Evolutionary conservation across 2,113 vertebrate genomes (phyloP).

Genomic region (Megaleporinus macrocephalus): DNA sequence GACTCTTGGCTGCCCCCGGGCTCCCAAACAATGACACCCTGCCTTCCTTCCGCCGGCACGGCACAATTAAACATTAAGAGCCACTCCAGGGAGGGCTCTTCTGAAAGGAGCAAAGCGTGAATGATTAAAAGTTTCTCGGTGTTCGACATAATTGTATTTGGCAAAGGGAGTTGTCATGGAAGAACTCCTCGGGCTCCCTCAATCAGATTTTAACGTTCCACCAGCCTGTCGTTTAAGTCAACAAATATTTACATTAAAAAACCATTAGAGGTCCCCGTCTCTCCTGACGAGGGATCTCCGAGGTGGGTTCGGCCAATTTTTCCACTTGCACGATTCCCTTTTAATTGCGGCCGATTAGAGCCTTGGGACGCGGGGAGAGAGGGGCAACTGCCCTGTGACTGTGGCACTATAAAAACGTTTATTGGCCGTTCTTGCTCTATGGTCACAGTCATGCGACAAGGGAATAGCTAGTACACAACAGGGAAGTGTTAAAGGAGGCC

Average conservation of each 20-base stretch:
- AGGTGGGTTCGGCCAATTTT: constrained; percentile 58
- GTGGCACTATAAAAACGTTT: constrained; percentile 66
- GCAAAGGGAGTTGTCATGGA: constrained; percentile 47
- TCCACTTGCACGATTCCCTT: constrained; percentile 50
- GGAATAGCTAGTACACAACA: constrained; percentile 59
- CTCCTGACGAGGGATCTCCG: constrained; percentile 53
- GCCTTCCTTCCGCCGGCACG: constrained; percentile 19
- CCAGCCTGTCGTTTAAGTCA: constrained; percentile 62
- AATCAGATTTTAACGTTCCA: constrained; percentile 67
- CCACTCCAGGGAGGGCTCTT: constrained; percentile 46
- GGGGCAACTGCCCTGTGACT: constrained; percentile 61
- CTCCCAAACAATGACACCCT: constrained; percentile 38
- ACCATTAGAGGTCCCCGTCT: constrained; percentile 48
- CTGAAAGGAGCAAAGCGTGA: constrained; percentile 28
- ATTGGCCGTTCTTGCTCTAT: constrained; percentile 62
- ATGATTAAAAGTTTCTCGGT: constrained; percentile 56
- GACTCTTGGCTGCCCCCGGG: constrained; percentile 32
- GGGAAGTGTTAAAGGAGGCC: constrained; percentile 65
- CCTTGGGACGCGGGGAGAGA: constrained; percentile 46
- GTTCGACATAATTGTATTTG: constrained; percentile 51
- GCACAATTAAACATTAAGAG: constrained; percentile 52
- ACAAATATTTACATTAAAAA: constrained; percentile 72
- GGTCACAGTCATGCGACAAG: constrained; percentile 55
- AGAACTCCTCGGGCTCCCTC: constrained; percentile 47
- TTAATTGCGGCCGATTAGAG: constrained; percentile 64